Conservation (phyloP, 1,140 invertebrate genomes). For the Drosophila prosaltans region DNA sequence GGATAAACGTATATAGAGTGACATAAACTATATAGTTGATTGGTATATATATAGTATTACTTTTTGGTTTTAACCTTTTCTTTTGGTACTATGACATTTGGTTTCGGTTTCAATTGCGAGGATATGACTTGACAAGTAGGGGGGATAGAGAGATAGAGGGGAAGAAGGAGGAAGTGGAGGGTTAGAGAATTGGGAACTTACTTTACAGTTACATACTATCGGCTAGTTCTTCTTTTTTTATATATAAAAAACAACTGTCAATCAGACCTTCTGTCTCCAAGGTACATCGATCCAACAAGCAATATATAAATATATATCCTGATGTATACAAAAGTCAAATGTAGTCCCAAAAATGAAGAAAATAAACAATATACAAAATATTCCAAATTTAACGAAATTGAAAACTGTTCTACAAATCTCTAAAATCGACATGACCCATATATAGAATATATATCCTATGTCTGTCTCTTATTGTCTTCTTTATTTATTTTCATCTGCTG, state of each 20-base stretch:
- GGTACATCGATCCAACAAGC: conserved; percentile 17
- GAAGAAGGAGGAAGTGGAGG: not conserved
- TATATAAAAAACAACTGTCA: conserved; percentile 10
- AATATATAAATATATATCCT: conserved; percentile 23
- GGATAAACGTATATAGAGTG: conserved; percentile 48
- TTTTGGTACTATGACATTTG: conserved; percentile 34
- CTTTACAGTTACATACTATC: conserved; percentile 12
- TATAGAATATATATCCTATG: conserved; percentile 32
- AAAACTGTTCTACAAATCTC: conserved; percentile 39
- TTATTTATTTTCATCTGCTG: conserved; percentile 38
- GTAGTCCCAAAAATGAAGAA: conserved; percentile 35
- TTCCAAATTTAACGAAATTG: conserved; percentile 13
- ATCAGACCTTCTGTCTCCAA: conserved; percentile 7
- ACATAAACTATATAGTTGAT: conserved; percentile 56
- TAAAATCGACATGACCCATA: conserved; percentile 46
- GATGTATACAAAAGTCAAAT: conserved; percentile 42
- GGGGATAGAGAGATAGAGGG: conserved; percentile 1
- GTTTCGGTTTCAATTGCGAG: conserved; percentile 50
- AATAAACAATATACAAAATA: conserved; percentile 33
- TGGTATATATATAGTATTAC: conserved; percentile 16
- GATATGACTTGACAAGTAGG: conserved; percentile 40
- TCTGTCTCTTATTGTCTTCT: conserved; percentile 75
- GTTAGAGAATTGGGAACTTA: conserved; percentile 10
- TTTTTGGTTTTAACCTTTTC: conserved; percentile 46
- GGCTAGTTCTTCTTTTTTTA: not conserved